Evolutionary conservation across 2,113 vertebrate genomes (phyloP).

Genomic region (Micronisus gabar): DNA sequence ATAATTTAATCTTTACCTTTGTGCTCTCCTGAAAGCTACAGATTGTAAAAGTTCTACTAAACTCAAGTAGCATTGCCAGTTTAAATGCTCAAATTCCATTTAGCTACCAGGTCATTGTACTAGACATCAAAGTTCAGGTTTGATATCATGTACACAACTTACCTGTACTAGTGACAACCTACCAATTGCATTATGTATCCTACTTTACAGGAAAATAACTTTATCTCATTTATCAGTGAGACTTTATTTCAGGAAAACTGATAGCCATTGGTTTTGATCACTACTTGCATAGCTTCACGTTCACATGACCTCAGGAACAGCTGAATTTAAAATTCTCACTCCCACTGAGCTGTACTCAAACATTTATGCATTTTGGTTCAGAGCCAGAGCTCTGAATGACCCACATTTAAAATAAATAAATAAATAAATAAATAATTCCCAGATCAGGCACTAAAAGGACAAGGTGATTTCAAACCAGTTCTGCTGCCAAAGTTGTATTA

Average conservation of each 20-base stretch:
- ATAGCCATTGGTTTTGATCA: not conserved
- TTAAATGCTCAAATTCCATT: not conserved
- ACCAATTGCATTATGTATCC: not conserved
- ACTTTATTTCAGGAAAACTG: not conserved
- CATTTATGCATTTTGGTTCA: not conserved
- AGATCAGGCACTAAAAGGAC: not conserved
- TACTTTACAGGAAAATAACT: not conserved
- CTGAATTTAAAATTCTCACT: not conserved
- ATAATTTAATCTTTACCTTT: not conserved
- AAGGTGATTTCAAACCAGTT: not conserved
- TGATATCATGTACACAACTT: fast-evolving
- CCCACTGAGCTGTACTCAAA: not conserved
- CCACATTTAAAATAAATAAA: not conserved
- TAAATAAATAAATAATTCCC: too few species aligned
- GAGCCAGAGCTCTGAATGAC: not conserved
- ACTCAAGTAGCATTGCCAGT: not conserved
- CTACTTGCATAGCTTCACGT: not conserved
- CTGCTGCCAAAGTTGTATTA: not conserved
- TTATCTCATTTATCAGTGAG: not conserved
- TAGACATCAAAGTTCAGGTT: not conserved
- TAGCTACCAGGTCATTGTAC: not conserved
- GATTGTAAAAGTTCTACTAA: not conserved
- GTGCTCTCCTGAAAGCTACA: not conserved
- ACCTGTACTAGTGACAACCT: not conserved
- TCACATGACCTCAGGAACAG: not conserved